Base-by-base conservation (phyloP, 64 coral and sea anemone genomes). In the Actinia equina region DNA sequence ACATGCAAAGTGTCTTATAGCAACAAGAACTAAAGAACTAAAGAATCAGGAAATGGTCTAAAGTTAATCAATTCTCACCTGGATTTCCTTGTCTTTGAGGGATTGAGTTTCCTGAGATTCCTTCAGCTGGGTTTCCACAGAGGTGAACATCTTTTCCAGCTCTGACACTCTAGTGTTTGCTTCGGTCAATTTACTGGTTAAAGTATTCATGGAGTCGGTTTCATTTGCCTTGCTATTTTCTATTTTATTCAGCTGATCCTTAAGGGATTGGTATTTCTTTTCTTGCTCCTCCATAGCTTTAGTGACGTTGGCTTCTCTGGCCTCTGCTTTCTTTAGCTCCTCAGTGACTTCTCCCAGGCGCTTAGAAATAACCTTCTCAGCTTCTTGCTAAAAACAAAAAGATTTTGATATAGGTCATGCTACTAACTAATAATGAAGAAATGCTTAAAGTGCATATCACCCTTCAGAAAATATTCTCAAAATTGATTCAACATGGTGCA, bases 341-440 rank as follows among this genome's bases (percentile, higher is more conserved):
- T 93, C 94, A 88, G 79, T 96, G 27, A 96, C 91, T 85, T 96
- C 94, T 79, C 44, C 57, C 86, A 96, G 94, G 43, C 94, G 55
- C 58, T 96, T 96, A 43, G 87, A 90, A 30, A 96, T n/a, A 19
- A 85, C 85, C 59, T 80, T 88, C 59, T 96, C 94, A 43, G 91
- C 88, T 26, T 96, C 94, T 88, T 88, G 84, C 69, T 83, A 59
- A 83, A n/a, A 2, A 91, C 74, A 5, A 76, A 85, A 53, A 54
- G 8, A 71, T 46, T 53, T 70, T 12, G 13, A 51, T 30, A 17
- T 9, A 84, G 3, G 54, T 56, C 54, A n/a, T n/a, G n/a, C n/a
- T n/a, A n/a, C n/a, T n/a, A n/a, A n/a, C n/a, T n/a, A n/a, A n/a
- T 56, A 56, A 56, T 15, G 7, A 49, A n/a, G n/a, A n/a, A n/a